Conservation (phyloP, 2,888 invertebrate species). For the Sminthurides aquaticus region DNA sequence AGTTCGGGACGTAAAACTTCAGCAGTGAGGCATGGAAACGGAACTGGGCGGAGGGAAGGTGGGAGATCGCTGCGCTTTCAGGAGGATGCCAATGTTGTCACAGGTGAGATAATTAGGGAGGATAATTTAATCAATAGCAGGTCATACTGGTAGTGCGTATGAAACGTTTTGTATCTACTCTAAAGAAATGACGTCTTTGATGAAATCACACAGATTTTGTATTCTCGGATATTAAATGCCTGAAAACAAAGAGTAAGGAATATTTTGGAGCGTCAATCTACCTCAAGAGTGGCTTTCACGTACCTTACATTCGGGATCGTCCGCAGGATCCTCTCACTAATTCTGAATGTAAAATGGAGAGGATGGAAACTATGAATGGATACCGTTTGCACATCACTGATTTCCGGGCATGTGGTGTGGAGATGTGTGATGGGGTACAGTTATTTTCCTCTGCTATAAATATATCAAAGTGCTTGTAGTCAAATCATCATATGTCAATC, state of each 20-base stretch:
- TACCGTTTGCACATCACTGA: slow-evolving; percentile 40
- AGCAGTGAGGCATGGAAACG: not conserved
- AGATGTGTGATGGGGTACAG: slow-evolving; percentile 39
- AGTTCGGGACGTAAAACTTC: not conserved
- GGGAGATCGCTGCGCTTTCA: slow-evolving; percentile 4
- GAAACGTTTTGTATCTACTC: too few relatives aligned
- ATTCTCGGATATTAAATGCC: slow-evolving; percentile 42
- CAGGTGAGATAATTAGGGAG: slow-evolving; percentile 5
- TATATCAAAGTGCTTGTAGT: too few relatives aligned
- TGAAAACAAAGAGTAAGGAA: slow-evolving; percentile 34
- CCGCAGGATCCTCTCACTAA: slow-evolving; percentile 40
- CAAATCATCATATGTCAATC: too few relatives aligned
- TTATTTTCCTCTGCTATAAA: too few relatives aligned
- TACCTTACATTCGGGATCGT: slow-evolving; percentile 40
- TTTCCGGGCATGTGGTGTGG: slow-evolving; percentile 40
- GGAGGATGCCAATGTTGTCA: slow-evolving; percentile 16
- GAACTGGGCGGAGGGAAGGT: not conserved
- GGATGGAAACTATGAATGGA: slow-evolving; percentile 23
- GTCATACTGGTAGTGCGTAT: too few relatives aligned
- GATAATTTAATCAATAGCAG: too few relatives aligned
- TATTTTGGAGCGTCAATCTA: slow-evolving; percentile 42
- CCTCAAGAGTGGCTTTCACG: slow-evolving; percentile 38
- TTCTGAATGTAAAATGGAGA: slow-evolving; percentile 36
- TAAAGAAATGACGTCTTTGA: too few relatives aligned
- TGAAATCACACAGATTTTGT: slow-evolving; percentile 38